Percentiles rank a stretch among this genome's conserved stretches.
phyloP scores from a whole-genome alignment of 1,140 invertebrate species.

The Papilio helenus region DNA sequence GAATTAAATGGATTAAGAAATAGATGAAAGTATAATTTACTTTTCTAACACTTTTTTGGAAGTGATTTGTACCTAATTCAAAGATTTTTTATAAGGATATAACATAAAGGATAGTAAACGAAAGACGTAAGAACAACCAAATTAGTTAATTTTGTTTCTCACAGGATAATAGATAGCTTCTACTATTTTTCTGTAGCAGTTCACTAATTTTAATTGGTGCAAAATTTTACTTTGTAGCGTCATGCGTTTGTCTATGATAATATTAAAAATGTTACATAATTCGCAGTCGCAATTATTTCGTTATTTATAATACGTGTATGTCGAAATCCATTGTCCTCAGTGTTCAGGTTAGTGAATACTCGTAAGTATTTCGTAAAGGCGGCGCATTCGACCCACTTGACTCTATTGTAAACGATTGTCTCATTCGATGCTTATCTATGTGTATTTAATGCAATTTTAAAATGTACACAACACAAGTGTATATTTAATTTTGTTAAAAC shows the following conservation, averaged over 20 bases:
- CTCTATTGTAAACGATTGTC: constrained; percentile 23
- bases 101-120: no score
- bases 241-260: not conserved
- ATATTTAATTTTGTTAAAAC: not conserved
- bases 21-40: no score
- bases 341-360: constrained; percentile 23
- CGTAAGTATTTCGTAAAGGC: constrained; percentile 33
- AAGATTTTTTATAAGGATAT: no score
- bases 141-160: no score
- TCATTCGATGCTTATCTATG: constrained; percentile 29
- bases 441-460: constrained; percentile 29
- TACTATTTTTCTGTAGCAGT: no score
- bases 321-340: constrained; percentile 13
- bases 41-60: no score
- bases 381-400: constrained; percentile 28
- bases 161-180: no score
- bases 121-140: no score
- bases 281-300: constrained; percentile 13
- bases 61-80: no score
- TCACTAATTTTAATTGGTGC: no score
- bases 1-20: no score
- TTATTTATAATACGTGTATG: constrained; percentile 15
- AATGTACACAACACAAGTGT: not conserved
- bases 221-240: not conserved
- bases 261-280: not conserved